phyloP scores from a whole-genome alignment of 2,888 invertebrate species.

The Drosophila melanocephala region DNA sequence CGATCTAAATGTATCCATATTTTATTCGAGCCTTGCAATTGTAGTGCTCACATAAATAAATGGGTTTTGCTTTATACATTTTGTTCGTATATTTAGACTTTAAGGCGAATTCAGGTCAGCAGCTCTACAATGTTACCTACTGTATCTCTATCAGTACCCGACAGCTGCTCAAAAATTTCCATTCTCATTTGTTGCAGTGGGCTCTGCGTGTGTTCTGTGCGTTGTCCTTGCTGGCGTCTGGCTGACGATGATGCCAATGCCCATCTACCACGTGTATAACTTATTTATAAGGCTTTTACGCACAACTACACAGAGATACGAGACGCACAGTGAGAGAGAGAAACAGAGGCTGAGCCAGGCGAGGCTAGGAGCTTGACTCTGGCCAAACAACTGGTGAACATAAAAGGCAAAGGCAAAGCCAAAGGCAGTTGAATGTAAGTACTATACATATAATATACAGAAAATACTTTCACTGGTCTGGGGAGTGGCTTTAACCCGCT shows the following conservation, averaged over 20 bases:
- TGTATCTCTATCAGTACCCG: neutral
- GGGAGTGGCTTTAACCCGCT: slow-evolving; percentile 71
- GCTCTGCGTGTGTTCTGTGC: slow-evolving; percentile 1
- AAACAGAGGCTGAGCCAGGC: slow-evolving; percentile 4
- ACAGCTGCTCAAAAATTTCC: slow-evolving; percentile 2
- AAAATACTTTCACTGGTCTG: slow-evolving; percentile 54
- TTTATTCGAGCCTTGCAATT: neutral
- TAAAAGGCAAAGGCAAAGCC: slow-evolving; percentile 51
- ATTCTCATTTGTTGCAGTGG: slow-evolving; percentile 19
- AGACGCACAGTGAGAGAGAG: slow-evolving; percentile 14
- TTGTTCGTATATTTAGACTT: slow-evolving; percentile 7
- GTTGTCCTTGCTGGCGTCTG: slow-evolving; percentile 54
- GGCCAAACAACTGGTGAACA: slow-evolving; percentile 43
- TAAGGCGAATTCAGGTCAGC: slow-evolving; percentile 21
- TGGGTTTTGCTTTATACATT: slow-evolving; percentile 10
- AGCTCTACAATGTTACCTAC: slow-evolving; percentile 13
- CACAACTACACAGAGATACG: slow-evolving; percentile 68
- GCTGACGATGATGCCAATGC: slow-evolving; percentile 42
- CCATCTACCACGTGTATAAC: slow-evolving; percentile 66
- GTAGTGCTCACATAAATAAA: slow-evolving; percentile 9
- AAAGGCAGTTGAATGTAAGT: slow-evolving; percentile 51
- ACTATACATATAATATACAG: slow-evolving; percentile 45
- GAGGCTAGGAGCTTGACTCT: slow-evolving; percentile 19
- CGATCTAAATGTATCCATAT: neutral
- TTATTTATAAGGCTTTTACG: slow-evolving; percentile 81